These are phyloP conservation scores for Corythucha ciliata DNA, from an alignment of 2,888 invertebrate genomes.

Conservation along the genomic window DNA sequence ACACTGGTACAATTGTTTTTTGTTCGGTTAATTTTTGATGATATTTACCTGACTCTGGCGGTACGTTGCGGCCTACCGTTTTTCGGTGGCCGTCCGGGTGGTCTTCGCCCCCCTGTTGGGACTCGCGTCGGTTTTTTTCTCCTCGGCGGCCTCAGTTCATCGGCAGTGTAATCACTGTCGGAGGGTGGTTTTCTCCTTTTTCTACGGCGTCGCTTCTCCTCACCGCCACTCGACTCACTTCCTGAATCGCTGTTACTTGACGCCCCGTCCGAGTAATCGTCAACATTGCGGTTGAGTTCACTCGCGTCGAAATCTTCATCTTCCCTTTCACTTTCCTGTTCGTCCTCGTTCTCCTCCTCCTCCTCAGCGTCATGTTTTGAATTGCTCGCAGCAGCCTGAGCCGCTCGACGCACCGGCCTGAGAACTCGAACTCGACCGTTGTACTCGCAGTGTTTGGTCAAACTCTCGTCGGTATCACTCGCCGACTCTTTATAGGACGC, in stretches of 20 bases:
- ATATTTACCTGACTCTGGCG: too few relatives aligned
- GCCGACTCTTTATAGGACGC: not conserved
- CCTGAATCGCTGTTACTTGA: constrained; percentile 34
- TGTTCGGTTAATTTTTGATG: too few relatives aligned
- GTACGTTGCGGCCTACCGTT: too few relatives aligned
- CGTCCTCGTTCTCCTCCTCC: constrained; percentile 37
- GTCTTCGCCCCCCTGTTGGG: not conserved
- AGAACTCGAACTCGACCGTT: constrained; percentile 26
- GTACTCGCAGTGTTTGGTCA: constrained; percentile 15
- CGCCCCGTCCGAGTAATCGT: constrained; percentile 18
- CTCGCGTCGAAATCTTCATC: not conserved
- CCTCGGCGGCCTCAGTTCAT: constrained; percentile 8
- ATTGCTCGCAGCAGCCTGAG: not conserved
- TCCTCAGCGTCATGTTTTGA: constrained; percentile 21
- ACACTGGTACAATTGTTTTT: too few relatives aligned
- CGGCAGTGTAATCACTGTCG: constrained; percentile 33
- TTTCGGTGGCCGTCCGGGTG: too few relatives aligned
- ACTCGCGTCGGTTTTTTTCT: not conserved
- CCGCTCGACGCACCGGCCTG: constrained; percentile 10
- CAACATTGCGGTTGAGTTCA: constrained; percentile 40
- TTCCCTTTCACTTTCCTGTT: constrained; percentile 33
- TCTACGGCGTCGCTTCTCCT: too few relatives aligned
- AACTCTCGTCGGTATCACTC: not conserved
- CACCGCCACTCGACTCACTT: constrained; percentile 28
- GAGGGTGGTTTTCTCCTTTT: too few relatives aligned